phyloP scores from a whole-genome alignment of 2,888 invertebrate genomes.

The Thecophora atra region DNA sequence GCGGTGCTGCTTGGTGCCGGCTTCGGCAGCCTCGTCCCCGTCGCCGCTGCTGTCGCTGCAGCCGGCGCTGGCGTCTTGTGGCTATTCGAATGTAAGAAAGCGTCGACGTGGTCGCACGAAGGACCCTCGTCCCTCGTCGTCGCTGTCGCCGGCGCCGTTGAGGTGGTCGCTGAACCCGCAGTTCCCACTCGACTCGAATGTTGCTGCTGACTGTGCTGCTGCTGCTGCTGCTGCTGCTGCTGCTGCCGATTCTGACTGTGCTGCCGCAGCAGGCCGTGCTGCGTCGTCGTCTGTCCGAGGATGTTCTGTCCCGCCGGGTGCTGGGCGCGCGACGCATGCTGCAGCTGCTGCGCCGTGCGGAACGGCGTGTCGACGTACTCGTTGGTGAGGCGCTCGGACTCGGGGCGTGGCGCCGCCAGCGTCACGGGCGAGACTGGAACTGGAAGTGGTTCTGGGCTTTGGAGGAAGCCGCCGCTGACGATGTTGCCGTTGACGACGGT shows the following conservation, averaged over 20 bases:
- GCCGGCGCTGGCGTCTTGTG: conserved; percentile 54
- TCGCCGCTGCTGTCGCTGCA: conserved; percentile 48
- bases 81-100: conserved; percentile 61
- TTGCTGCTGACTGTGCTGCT: conserved; percentile 51
- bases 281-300: conserved; percentile 68
- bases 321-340: conserved; percentile 67
- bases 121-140: conserved; percentile 31
- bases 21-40: conserved; percentile 50
- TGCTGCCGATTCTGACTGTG: conserved; percentile 69
- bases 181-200: conserved; percentile 52
- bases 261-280: conserved; percentile 69
- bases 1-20: conserved; percentile 42
- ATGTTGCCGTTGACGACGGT: conserved; percentile 43
- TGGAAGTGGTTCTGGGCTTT: conserved; percentile 61
- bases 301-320: conserved; percentile 66
- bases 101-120: conserved; percentile 66
- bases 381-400: conserved; percentile 86
- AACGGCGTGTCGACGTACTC: conserved; percentile 93
- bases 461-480: conserved; percentile 55
- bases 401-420: conserved; percentile 80
- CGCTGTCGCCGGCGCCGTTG: conserved; percentile 1
- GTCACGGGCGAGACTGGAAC: conserved; percentile 66
- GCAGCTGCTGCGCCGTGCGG: conserved; percentile 67
- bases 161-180: conserved; percentile 49
- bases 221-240: conserved; percentile 70